Base-by-base conservation (phyloP, 2,797 vertebrate genomes). In the Harpagifer antarcticus region DNA sequence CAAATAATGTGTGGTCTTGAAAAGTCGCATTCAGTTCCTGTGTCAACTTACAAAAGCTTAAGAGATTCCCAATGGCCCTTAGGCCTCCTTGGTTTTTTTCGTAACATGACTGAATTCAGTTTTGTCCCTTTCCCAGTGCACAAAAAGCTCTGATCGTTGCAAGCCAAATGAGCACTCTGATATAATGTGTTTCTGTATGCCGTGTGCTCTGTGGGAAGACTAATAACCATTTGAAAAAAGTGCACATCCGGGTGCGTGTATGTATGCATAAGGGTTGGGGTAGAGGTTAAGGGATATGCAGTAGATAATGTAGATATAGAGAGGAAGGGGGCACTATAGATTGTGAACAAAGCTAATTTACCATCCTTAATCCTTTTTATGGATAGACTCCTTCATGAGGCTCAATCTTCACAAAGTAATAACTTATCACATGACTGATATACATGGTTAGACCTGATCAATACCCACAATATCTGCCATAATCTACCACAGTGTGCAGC, bases 271-370 rank as follows among this genome's bases (percentile, higher is more conserved):
- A 20, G 27, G 13, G 48, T 19, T 53, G 5, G 53, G 62, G 6
- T 56, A 14, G 17, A 57, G 44, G 37, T 73, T 81, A 83, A 82
- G 85, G 53, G 71, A 78, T 62, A 78, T 65, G 58, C 61, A 31
- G 48, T 61, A 72, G 53, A 71, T 77, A 45, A 55, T 70, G 27
- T 9, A 54, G 53, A 42, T 49, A 42, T 17, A 67, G 42, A 57
- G 71, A 74, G 17, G 63, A n/a, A n/a, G 49, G n/a, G n/a, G n/a
- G 63, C 31, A 12, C n/a, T 77, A 78, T 78, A 57, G 60, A 60
- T 76, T 70, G 58, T 62, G 56, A 68, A 44, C 53, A 56, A 76
- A 82, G 19, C 59, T 68, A 53, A 82, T 87, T 84, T 77, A 63
- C 60, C 52, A 77, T 76, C 58, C n/a, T 40, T 68, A 78, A 40